phyloP scores from a whole-genome alignment of 2,113 vertebrate genomes.

The Leiothrix lutea region DNA sequence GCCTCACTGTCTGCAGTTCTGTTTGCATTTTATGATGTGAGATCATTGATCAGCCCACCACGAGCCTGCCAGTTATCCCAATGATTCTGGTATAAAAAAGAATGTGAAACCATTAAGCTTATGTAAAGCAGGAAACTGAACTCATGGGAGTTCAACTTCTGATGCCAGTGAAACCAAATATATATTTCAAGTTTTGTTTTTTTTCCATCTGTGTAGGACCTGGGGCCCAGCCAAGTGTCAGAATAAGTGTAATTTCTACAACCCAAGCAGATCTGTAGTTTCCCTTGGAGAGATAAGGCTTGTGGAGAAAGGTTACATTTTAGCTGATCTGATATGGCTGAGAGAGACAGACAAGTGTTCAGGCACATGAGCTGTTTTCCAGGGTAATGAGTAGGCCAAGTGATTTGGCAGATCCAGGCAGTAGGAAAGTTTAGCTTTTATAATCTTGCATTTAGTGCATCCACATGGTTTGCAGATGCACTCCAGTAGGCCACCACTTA shows the following conservation, averaged over 20 bases:
- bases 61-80: background rate
- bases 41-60: background rate
- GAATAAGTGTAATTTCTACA: background rate
- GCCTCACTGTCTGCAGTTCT: background rate
- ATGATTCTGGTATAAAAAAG: background rate
- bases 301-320: background rate
- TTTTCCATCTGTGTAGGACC: background rate
- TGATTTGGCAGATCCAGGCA: background rate
- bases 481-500: background rate
- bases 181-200: background rate
- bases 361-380: background rate
- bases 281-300: background rate
- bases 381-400: background rate
- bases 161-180: background rate
- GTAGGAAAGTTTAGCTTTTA: background rate
- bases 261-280: background rate
- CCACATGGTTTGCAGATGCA: background rate
- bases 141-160: background rate
- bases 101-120: background rate
- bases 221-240: background rate
- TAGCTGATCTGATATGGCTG: background rate
- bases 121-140: background rate
- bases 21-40: background rate
- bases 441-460: background rate
- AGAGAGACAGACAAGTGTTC: background rate